Base-by-base conservation (phyloP, 1,140 invertebrate species). In the Danaus melanippus region DNA sequence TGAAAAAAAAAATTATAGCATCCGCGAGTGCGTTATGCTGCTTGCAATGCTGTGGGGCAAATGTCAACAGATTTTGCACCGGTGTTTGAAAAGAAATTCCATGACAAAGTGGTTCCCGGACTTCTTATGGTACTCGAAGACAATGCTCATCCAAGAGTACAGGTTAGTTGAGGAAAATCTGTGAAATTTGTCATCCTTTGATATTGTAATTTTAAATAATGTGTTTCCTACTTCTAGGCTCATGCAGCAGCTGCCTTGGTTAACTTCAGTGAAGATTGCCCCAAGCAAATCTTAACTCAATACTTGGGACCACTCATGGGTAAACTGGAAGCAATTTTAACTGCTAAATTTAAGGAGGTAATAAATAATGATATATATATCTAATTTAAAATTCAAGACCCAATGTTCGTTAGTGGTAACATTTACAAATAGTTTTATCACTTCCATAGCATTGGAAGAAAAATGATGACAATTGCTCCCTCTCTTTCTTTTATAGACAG, bases 41-140 rank as follows among this genome's bases (percentile, higher is more conserved):
- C 96, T 46, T 99, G 98, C 78, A 99, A 99, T 89, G 97, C 97
- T n/a, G 91, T 99, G 42, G 98, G 98, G 10, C 98, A 99, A 88
- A 98, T 99, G 96, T 96, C 97, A 0, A 97, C 97, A 10, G 98
- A 99, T 86, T 99, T 99, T 90, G 96, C 96, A 6, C 97, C 97
- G 5, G 89, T 90, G 8, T 98, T 99, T 73, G 96, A 99, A 84
- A 99, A 99, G 87, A 98, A 98, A 87, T 99, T 98, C 85, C 98
- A 99, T 76, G 92, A 93, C 53, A 94, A 94, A 87, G 94, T 99
- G 48, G 93, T 99, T 41, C 96, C 96, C 42, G 96, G 94, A 10
- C 87, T 99, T 21, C 82, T 99, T 6, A 90, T 92, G 83, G 90
- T 98, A n/a, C 89, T 99, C 60, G 96, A 97, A 71, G 96, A 99